phyloP scores from a whole-genome alignment of 2,113 vertebrate species.

The Pandion haliaetus region DNA sequence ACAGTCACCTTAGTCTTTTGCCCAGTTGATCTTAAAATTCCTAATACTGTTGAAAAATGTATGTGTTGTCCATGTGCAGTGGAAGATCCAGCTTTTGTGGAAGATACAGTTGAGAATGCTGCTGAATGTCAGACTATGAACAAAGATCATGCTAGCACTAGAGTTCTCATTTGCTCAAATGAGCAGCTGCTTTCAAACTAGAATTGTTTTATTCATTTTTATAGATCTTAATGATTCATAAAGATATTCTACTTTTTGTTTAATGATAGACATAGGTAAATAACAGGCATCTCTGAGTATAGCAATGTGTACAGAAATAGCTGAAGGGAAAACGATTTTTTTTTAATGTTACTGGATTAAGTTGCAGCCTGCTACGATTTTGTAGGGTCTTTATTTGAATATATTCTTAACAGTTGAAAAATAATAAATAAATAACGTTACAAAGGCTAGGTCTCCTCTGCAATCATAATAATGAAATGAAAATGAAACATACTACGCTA shows the following conservation, averaged over 20 bases:
- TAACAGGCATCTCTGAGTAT: not conserved
- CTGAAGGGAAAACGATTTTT: not conserved
- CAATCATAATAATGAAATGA: not conserved
- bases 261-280: not conserved
- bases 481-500: not conserved
- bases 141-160: not conserved
- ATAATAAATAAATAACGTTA: not conserved
- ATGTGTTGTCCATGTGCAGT: not conserved
- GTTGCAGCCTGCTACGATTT: not conserved
- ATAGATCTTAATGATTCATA: not conserved
- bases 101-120: not conserved
- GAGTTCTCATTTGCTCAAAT: not conserved
- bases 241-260: not conserved
- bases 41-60: not conserved
- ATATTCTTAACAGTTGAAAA: not conserved
- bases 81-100: not conserved
- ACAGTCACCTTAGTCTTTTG: not conserved
- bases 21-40: not conserved
- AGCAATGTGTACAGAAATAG: not conserved
- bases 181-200: not conserved
- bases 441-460: not conserved
- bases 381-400: not conserved
- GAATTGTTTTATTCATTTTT: not conserved
- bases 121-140: not conserved
- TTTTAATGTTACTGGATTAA: not conserved